Base-by-base conservation (phyloP, 2,797 vertebrate species). In the Enteromius afrohamiltoni region DNA sequence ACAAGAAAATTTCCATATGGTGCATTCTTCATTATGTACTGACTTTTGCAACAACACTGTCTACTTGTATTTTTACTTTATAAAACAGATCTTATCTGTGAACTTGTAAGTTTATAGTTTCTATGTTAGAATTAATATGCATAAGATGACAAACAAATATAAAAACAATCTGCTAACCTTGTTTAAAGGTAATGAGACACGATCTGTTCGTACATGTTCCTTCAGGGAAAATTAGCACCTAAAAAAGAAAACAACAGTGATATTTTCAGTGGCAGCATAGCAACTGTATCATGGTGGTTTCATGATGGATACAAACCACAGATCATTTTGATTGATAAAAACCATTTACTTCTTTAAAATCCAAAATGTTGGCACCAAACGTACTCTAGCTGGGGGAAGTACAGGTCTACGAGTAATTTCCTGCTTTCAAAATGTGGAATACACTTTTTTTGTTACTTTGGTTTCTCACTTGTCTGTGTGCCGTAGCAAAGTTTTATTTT, bases 121-220 rank as follows among this genome's bases (percentile, higher is more conserved):
- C 19, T 40, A 14, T 17, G 42, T 74, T 9, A 80, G 13, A 47
- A 67, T 58, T 23, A 60, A 21, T 2, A 13, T 60, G 4, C n/a
- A 58, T 23, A 23, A 23, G n/a, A 58, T 3, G 4, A 67, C 14
- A 45, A 14, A 31, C 62, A 31, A 0, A 58, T 23, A 74, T 31
- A 70, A 37, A 65, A 7, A 73, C 6, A 69, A 9, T 34, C 29
- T 75, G 85, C 93, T 93, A 88, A 98, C 98, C 98, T 96, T 96
- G 97, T 91, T 99, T 99, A 92, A 99, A 99, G 40, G 97, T 98
- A 93, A 99, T 99, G 84, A 99, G 95, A 94, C 98, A 99, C 21
- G 97, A 95, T 26, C 98, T 96, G 91, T 99, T 99, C 88, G 97
- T 99, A 90, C 98, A 99, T 19, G 98, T 99, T 77, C 97, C 98